These are phyloP conservation scores for Crocodylus rhombifer DNA, from an alignment of 2,797 vertebrate genomes.

Conservation along the genomic window DNA sequence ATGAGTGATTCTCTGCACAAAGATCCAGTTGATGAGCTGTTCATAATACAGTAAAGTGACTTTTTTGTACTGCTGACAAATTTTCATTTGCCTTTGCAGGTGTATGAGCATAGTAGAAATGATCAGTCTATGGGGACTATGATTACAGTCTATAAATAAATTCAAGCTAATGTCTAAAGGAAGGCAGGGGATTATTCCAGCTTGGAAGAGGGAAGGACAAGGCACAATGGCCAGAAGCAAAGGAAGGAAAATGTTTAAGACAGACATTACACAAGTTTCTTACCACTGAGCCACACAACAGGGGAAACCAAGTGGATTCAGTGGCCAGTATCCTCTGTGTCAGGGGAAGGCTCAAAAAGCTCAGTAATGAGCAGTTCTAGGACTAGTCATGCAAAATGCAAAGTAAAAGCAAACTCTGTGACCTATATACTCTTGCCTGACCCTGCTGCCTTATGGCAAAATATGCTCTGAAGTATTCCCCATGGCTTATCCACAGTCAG, in stretches of 20 bases:
- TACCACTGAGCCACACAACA: not conserved
- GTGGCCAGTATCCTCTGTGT: not conserved
- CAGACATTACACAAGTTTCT: not conserved
- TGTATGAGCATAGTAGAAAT: not conserved
- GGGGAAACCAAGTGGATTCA: not conserved
- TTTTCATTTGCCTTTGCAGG: conserved; percentile 49
- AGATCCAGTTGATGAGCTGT: conserved; percentile 7
- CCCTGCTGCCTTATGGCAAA: not conserved
- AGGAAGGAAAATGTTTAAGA: conserved; percentile 3
- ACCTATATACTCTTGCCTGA: not conserved
- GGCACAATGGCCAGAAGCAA: conserved; percentile 14
- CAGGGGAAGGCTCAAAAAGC: not conserved
- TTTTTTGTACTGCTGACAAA: conserved; percentile 20
- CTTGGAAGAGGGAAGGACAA: conserved; percentile 24
- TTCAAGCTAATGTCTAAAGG: not conserved
- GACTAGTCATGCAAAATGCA: not conserved
- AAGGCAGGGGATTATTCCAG: conserved; percentile 33
- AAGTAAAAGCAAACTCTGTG: not conserved
- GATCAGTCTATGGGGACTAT: not conserved
- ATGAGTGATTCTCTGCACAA: not conserved
- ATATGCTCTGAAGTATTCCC: not conserved
- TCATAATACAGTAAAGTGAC: conserved; percentile 8
- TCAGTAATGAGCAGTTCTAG: not conserved
- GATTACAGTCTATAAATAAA: conserved; percentile 2
- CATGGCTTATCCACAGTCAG: not conserved